Conservation (phyloP, 1,140 invertebrate genomes). For the Drosophila teissieri region DNA sequence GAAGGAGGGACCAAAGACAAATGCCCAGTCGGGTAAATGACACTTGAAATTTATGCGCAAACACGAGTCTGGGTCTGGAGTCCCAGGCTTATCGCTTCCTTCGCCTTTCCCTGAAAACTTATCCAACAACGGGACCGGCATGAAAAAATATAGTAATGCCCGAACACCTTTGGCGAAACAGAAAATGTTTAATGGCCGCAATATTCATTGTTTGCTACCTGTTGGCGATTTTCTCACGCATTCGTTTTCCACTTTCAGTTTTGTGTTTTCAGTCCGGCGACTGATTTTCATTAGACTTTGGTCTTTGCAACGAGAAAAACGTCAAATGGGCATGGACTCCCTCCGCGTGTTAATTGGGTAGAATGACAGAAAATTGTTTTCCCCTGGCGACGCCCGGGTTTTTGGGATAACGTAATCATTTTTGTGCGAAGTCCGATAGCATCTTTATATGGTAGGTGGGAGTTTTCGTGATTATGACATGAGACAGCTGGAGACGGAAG, state of each 20-base stretch:
- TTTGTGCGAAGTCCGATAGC: conserved; percentile 69
- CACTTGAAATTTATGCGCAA: conserved; percentile 82
- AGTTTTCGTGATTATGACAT: conserved; percentile 68
- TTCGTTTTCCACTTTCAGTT: conserved; percentile 81
- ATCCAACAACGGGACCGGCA: conserved; percentile 72
- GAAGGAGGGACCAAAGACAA: conserved; percentile 46
- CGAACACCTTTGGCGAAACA: conserved; percentile 60
- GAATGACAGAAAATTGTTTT: conserved; percentile 64
- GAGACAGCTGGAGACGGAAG: conserved; percentile 35
- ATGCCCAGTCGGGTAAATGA: conserved; percentile 77
- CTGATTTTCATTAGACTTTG: conserved; percentile 75
- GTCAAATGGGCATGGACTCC: conserved; percentile 40
- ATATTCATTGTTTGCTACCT: conserved; percentile 51
- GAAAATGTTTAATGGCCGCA: conserved; percentile 57
- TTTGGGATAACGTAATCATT: conserved; percentile 59
- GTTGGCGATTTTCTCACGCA: conserved; percentile 73
- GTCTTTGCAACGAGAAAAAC: conserved; percentile 30
- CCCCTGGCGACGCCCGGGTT: conserved; percentile 8
- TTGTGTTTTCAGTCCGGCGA: conserved; percentile 36
- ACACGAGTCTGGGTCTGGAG: conserved; percentile 49
- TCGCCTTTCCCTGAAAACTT: conserved; percentile 35
- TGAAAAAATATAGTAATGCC: conserved; percentile 57
- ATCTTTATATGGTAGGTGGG: conserved; percentile 66
- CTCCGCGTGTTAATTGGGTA: conserved; percentile 64
- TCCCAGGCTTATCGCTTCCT: conserved; percentile 57